Percentiles rank a stretch among this genome's conserved stretches.
These are phyloP conservation scores for Byasa hedistus DNA, from an alignment of 2,888 invertebrate species.

Conservation along the genomic window DNA sequence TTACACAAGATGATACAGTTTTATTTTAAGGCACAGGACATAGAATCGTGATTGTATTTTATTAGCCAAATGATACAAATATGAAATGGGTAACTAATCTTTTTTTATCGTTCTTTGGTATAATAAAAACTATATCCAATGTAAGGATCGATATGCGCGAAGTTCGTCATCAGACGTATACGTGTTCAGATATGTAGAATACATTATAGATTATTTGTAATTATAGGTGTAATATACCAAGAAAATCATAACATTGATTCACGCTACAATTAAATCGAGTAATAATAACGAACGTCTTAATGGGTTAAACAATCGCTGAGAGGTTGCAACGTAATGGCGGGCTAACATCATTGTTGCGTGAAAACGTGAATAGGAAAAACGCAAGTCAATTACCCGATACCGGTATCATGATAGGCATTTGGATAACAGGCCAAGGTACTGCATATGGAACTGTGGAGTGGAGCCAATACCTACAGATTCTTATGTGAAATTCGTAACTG, in stretches of 20 bases:
- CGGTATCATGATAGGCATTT: slow-evolving; percentile 44
- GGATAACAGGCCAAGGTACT: slow-evolving; percentile 43
- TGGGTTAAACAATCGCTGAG: slow-evolving; percentile 45
- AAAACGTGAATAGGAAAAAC: slow-evolving; percentile 66
- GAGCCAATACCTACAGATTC: slow-evolving; percentile 28
- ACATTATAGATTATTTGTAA: slow-evolving; percentile 1
- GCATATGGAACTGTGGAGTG: slow-evolving; percentile 26
- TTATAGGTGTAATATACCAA: slow-evolving; percentile 4
- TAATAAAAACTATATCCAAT: too few species aligned
- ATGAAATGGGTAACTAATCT: too few species aligned
- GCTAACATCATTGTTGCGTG: slow-evolving; percentile 53
- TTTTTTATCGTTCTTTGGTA: too few species aligned
- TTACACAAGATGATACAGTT: neutral
- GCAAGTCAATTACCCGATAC: slow-evolving; percentile 44
- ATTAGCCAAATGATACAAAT: too few species aligned
- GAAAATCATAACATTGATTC: slow-evolving; percentile 23
- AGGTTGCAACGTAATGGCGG: slow-evolving; percentile 58
- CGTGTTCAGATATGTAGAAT: neutral
- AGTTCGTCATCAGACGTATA: neutral
- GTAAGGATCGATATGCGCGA: neutral
- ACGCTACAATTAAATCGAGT: slow-evolving; percentile 33
- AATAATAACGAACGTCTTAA: slow-evolving; percentile 40
- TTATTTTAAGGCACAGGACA: neutral
- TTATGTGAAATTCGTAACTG: slow-evolving; percentile 14
- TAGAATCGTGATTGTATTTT: neutral